Percentiles rank a stretch among this genome's conserved stretches.
These are phyloP conservation scores for Empidonax traillii DNA, from an alignment of 2,113 vertebrate genomes.

Conservation along the genomic window DNA sequence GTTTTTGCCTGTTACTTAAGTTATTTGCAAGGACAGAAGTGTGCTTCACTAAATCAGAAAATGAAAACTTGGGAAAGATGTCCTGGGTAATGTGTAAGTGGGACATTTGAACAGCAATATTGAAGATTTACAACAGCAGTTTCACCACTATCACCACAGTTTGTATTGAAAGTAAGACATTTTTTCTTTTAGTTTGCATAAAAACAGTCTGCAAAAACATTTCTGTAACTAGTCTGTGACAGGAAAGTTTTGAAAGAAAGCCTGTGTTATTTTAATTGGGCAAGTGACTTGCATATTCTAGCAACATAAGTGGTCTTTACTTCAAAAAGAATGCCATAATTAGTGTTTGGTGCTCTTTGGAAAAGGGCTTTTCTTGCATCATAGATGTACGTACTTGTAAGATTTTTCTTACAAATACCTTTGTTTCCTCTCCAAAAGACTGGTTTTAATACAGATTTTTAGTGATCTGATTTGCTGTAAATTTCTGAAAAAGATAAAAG, in stretches of 20 bases:
- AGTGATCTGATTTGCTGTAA: neutral
- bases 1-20: neutral
- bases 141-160: neutral
- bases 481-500: neutral
- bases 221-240: neutral
- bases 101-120: rapidly evolving
- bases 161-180: neutral
- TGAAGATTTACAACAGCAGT: neutral
- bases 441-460: neutral
- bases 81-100: neutral
- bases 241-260: neutral
- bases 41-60: neutral
- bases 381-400: neutral
- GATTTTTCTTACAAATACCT: neutral
- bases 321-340: rapidly evolving
- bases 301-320: neutral
- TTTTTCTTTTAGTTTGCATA: neutral
- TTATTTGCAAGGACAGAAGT: neutral
- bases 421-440: neutral
- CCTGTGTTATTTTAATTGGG: neutral
- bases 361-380: neutral
- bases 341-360: neutral
- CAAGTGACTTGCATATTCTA: neutral
- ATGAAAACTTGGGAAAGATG: neutral
- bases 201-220: neutral